Evolutionary conservation across 1,140 invertebrate species (phyloP).

Genomic region (Sminthurides bifidus): DNA sequence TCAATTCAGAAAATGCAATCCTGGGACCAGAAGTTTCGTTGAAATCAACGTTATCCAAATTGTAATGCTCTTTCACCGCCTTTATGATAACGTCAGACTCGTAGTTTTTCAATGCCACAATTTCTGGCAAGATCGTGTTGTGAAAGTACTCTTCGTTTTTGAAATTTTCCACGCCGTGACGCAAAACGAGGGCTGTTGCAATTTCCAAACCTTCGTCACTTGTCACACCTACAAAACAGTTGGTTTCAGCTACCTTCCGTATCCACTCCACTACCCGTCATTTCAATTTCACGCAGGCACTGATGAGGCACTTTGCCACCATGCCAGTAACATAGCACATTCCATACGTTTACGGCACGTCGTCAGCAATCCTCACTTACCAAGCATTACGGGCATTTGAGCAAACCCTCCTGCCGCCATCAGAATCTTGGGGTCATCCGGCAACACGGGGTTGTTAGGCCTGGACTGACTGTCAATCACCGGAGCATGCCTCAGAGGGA

Average conservation of each 20-base stretch:
- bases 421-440: slow-evolving; percentile 29
- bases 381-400: slow-evolving; percentile 25
- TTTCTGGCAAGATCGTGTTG: slow-evolving; percentile 9
- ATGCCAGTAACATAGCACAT: too few relatives aligned
- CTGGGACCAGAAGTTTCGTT: too few relatives aligned
- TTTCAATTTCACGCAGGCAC: too few relatives aligned
- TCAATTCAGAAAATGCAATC: slow-evolving; percentile 13
- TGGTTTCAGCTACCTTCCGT: too few relatives aligned
- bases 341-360: too few relatives aligned
- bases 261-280: too few relatives aligned
- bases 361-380: background rate
- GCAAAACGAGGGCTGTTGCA: slow-evolving; percentile 7
- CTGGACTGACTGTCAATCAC: slow-evolving; percentile 25
- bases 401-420: slow-evolving; percentile 29
- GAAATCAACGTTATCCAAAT: background rate
- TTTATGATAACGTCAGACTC: slow-evolving; percentile 7
- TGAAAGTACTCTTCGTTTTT: slow-evolving; percentile 19
- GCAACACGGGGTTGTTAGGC: slow-evolving; percentile 26
- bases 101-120: slow-evolving; percentile 10
- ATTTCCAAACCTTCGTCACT: slow-evolving; percentile 30
- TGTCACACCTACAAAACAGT: too few relatives aligned
- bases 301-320: too few relatives aligned
- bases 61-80: slow-evolving; percentile 12
- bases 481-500: slow-evolving; percentile 20
- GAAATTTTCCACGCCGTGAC: slow-evolving; percentile 18